Base-by-base conservation (phyloP, 1,140 invertebrate species). In the Metopolophium dirhodum region DNA sequence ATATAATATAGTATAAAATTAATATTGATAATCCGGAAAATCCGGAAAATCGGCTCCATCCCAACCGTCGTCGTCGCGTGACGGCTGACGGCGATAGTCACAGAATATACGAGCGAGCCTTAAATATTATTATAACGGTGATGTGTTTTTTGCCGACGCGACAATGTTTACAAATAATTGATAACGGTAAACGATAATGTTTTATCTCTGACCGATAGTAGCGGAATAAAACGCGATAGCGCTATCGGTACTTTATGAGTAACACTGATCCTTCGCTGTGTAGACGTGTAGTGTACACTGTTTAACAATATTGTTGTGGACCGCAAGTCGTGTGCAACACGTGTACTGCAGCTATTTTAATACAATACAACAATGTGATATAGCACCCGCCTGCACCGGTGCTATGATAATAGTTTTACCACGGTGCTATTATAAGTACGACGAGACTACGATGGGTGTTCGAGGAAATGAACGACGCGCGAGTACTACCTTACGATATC, bases 131-230 rank as follows among this genome's bases (percentile, higher is more conserved):
- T 54, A 54, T 30, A 68, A 68, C 61, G 61, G 61, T 77, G n/a
- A 18, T 45, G 23, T 45, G n/a, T 41, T 45, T 85, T 85, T 45
- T 85, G 9, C 11, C 83, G 23, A 41, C 23, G 9, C 83, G 83
- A 45, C 83, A 77, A 77, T 77, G 61, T 77, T 77, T 77, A 77
- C 61, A 77, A 77, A 77, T 77, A 77, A 18, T 77, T 77, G n/a
- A 18, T 77, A n/a, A 77, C 30, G 61, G 30, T 77, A 77, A 77
- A 77, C 14, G 61, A 77, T n/a, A n/a, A n/a, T 77, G n/a, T 77
- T 77, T 77, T n/a, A 14, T 35, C 61, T 77, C 61, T 4, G 6
- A 77, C 30, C 61, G 11, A 77, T 35, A n/a, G 1, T 18, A 35
- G 30, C 11, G 14, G 30, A 77, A 77, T n/a, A 18, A 77, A 77